Conservation (phyloP, 2,113 vertebrate species). For the Odocoileus hemionus region DNA sequence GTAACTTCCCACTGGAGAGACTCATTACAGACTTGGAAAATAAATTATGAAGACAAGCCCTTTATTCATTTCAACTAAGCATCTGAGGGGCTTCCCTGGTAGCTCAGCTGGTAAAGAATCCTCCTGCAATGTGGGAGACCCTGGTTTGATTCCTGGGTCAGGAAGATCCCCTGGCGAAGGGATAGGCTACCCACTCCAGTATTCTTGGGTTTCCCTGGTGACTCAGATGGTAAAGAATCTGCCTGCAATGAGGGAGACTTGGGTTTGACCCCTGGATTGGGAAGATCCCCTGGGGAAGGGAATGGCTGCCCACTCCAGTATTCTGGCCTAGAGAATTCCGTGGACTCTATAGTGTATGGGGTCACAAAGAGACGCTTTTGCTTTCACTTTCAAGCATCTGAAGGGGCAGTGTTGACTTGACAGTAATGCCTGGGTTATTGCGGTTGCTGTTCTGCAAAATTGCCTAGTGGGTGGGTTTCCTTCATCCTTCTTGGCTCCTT, state of each 20-base stretch:
- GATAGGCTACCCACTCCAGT: background rate
- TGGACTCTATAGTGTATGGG: background rate
- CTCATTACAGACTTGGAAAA: background rate
- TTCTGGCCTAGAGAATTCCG: background rate
- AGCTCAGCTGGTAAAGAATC: background rate
- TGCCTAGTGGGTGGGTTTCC: fast-evolving
- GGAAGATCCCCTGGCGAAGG: background rate
- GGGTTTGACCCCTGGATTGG: background rate
- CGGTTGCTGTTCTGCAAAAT: background rate
- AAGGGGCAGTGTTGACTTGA: background rate
- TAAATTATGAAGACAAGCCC: background rate
- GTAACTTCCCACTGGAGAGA: background rate
- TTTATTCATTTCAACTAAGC: background rate
- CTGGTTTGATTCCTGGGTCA: background rate
- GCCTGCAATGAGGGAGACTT: background rate
- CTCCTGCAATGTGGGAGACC: background rate
- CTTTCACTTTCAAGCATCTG: background rate
- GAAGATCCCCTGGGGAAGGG: background rate
- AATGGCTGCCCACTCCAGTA: background rate
- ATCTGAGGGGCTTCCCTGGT: background rate
- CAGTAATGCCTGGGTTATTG: background rate
- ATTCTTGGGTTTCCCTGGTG: background rate
- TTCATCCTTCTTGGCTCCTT: background rate
- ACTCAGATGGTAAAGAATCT: background rate
- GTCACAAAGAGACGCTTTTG: fast-evolving